A percentile compares a stretch with the other conserved stretches of the same genome.
phyloP scores from a whole-genome alignment of 1,140 invertebrate genomes.

The Platyscapa corneri region DNA sequence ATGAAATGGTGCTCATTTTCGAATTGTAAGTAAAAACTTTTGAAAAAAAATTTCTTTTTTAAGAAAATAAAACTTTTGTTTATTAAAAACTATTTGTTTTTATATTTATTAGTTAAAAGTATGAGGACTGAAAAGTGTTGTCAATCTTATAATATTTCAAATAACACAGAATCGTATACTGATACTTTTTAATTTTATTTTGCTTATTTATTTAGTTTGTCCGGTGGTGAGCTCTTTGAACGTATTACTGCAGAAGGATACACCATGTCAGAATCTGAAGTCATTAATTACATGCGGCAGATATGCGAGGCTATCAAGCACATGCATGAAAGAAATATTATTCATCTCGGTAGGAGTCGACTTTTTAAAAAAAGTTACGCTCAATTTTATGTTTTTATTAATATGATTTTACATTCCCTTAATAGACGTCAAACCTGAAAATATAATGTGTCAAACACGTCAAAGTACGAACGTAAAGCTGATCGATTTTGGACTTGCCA shows the following conservation, averaged over 20 bases:
- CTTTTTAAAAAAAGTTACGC: not conserved
- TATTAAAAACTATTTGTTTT: too few relatives aligned
- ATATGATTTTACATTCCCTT: constrained; percentile 51
- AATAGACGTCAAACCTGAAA: constrained; percentile 95
- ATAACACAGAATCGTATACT: too few relatives aligned
- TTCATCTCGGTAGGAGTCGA: constrained; percentile 85
- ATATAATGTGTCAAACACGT: constrained; percentile 99
- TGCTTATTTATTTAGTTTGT: constrained; percentile 80
- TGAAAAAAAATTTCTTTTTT: too few relatives aligned
- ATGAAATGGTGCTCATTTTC: constrained; percentile 99
- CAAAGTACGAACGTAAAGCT: constrained; percentile 97
- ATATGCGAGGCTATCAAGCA: constrained; percentile 98
- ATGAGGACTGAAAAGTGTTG: too few relatives aligned
- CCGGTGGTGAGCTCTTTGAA: constrained; percentile 98
- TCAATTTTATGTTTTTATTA: not conserved
- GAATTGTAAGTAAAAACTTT: constrained; percentile 89
- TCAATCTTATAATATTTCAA: too few relatives aligned
- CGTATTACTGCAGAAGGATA: constrained; percentile 98
- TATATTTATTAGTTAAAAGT: too few relatives aligned
- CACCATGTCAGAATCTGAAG: constrained; percentile 99
- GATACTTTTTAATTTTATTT: not conserved
- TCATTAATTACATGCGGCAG: constrained; percentile 99
- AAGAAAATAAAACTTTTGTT: too few relatives aligned
- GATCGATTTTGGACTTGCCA: constrained; percentile 98
- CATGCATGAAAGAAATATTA: constrained; percentile 99